Conservation (phyloP, 2,888 invertebrate genomes). For the Nemotelus nigrinus region DNA sequence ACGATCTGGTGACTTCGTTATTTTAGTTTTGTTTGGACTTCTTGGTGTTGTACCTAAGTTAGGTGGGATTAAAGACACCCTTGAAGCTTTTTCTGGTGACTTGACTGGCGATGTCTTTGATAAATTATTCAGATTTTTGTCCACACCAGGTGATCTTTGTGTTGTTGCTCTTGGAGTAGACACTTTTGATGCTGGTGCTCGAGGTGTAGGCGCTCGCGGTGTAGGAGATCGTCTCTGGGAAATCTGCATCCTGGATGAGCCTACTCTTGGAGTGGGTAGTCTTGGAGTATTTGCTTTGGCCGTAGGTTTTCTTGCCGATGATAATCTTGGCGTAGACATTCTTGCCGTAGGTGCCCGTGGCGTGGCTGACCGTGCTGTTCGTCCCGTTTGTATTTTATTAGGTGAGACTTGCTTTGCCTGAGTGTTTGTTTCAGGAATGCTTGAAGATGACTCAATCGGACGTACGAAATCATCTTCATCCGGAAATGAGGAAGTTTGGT, state of each 20-base stretch:
- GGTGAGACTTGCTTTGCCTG: no score
- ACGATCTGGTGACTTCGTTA: neutral
- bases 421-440: neutral
- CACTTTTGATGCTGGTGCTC: neutral
- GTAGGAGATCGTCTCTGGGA: neutral
- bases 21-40: neutral
- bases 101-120: neutral
- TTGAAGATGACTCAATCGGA: slow-evolving; percentile 1
- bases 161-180: neutral
- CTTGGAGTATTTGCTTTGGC: neutral
- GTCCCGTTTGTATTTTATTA: no score
- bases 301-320: slow-evolving; percentile 1
- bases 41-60: neutral
- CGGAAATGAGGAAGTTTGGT: slow-evolving; percentile 19
- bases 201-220: neutral
- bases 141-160: neutral
- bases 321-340: neutral
- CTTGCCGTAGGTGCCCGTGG: neutral
- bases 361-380: no score
- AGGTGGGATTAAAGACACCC: neutral
- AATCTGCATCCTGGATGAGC: neutral
- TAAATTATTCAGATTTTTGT: neutral
- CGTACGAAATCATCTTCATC: neutral
- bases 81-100: neutral
- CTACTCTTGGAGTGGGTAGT: neutral